Base-by-base conservation (phyloP, 2,888 invertebrate genomes). In the Molanna angustata region DNA sequence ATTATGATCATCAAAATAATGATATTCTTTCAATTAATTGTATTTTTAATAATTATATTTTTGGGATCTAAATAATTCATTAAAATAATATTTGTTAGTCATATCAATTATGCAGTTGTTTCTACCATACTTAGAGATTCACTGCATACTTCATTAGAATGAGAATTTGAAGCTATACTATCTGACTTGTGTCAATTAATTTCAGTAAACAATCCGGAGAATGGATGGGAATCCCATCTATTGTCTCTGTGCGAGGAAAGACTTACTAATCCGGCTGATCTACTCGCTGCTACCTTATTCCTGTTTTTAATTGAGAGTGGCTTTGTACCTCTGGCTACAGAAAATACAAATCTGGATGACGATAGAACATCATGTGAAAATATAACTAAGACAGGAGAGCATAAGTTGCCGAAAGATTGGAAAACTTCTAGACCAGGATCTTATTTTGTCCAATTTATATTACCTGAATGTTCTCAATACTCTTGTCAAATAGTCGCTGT, bases 231-330 rank as follows among this genome's bases (percentile, higher is more conserved):
- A 18, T 17, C 27, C 7, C 11, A 17, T 7, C 18, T 41, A 21
- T 9, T 20, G 2, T 18, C 14, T 41, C 18, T 41, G 21, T 17
- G 13, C 41, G n/a, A 21, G 17, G 4, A 14, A 7, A 19, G 2
- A 2, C 41, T 41, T 19, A 9, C 41, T 17, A 21, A 41, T 2
- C 41, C 50, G 7, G 33, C 49, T 7, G 73, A 76, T 58, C 63
- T 71, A 57, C 64, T 76, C 49, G 69, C 71, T 61, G 62, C 70
- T 56, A 61, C 72, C 47, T 64, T 74, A 50, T 56, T 72, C 21
- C 66, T 70, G 50, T 62, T 71, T 49, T 68, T 74, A 70, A 55
- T 69, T 37, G 75, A 76, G 63, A 73, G 74, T 65, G 71, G 69
- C 22, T 74, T 74, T 63, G 22, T 37, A 11, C 27, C 40, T 2